phyloP scores from a whole-genome alignment of 2,888 invertebrate species.

The Nomada flava region DNA sequence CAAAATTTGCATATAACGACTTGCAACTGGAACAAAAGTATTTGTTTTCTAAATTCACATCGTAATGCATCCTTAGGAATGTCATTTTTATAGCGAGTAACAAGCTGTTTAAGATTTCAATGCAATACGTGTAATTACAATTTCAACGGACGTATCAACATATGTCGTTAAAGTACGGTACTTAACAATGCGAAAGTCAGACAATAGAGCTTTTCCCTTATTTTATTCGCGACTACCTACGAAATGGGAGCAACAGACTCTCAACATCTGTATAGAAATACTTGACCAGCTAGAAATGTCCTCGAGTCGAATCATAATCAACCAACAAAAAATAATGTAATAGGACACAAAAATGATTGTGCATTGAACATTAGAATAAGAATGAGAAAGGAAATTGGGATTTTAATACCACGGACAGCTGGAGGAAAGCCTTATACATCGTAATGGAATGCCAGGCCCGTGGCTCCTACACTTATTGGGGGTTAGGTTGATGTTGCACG shows the following conservation, averaged over 20 bases:
- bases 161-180: constrained; percentile 9
- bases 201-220: not conserved
- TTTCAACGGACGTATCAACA: not conserved
- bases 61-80: not conserved
- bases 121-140: not conserved
- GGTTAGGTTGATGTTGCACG: constrained; percentile 71
- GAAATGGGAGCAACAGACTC: not conserved
- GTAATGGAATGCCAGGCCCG: constrained; percentile 64
- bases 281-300: not conserved
- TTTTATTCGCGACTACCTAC: not conserved
- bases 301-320: constrained; percentile 15
- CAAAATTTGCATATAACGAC: not conserved
- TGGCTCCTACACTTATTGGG: constrained; percentile 64
- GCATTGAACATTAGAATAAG: constrained; percentile 14
- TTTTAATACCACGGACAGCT: constrained; percentile 60
- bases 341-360: constrained; percentile 19
- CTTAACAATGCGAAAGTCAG: not conserved
- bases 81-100: not conserved
- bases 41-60: not conserved
- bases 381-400: constrained; percentile 61
- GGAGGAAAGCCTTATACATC: constrained; percentile 63
- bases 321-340: constrained; percentile 14
- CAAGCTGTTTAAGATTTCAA: constrained; percentile 6
- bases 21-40: not conserved
- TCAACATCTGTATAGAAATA: constrained; percentile 6